Conservation (phyloP, 2,888 invertebrate genomes). For the Caenorhabditis imperialis region DNA sequence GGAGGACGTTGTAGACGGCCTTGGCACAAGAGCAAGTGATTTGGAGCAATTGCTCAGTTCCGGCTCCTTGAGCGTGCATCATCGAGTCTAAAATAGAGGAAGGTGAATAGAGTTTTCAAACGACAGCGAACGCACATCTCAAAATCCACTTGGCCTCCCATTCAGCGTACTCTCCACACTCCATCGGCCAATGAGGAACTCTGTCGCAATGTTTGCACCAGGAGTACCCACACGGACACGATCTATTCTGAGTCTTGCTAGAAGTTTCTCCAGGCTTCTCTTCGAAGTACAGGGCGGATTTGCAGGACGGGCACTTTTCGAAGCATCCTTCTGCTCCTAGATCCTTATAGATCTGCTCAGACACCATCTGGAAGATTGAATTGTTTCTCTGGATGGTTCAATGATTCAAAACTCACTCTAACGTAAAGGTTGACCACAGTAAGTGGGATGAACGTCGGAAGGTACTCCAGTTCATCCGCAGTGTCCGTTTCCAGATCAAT, state of each 20-base stretch:
- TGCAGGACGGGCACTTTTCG: slow-evolving; percentile 23
- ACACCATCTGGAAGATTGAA: slow-evolving; percentile 22
- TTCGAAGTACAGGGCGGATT: slow-evolving; percentile 22
- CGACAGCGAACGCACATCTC: slow-evolving; percentile 19
- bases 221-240: slow-evolving; percentile 35
- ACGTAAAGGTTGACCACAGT: slow-evolving; percentile 29
- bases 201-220: slow-evolving; percentile 33
- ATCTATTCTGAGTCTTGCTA: slow-evolving; percentile 23
- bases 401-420: slow-evolving; percentile 9
- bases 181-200: slow-evolving; percentile 35
- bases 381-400: too few relatives aligned
- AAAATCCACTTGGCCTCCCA: slow-evolving; percentile 45
- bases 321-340: slow-evolving; percentile 20
- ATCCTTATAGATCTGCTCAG: slow-evolving; percentile 22
- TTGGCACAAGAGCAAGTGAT: slow-evolving; percentile 29
- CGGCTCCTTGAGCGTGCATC: slow-evolving; percentile 21
- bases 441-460: slow-evolving; percentile 27
- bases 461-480: slow-evolving; percentile 34
- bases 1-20: slow-evolving; percentile 11
- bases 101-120: neutral
- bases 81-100: slow-evolving; percentile 19
- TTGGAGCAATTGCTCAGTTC: slow-evolving; percentile 31
- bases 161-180: slow-evolving; percentile 25
- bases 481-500: slow-evolving; percentile 21
- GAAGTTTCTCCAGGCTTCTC: neutral